Base-by-base conservation (phyloP, 2,797 vertebrate genomes). In the Cephalopachus bancanus region DNA sequence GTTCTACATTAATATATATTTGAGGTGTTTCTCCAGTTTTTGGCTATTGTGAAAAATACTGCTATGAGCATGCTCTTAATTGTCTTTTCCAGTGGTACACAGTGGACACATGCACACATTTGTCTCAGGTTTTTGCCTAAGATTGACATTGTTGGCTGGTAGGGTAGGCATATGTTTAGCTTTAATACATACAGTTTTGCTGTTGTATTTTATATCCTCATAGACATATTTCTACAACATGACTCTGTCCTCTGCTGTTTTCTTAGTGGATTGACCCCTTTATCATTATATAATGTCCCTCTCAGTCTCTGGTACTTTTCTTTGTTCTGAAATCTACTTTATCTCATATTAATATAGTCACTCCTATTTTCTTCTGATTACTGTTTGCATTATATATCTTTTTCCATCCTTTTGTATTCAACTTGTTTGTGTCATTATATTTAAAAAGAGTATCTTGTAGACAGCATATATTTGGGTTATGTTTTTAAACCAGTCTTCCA, bases 321-420 rank as follows among this genome's bases (percentile, higher is more conserved):
- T 83, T 81, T 91, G 67, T 72, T 81, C 80, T 86, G 37, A 92
- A 89, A n/a, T 83, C n/a, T 55, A 78, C 12, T 87, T 83, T 74
- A 67, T 49, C 62, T 51, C 9, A 30, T 55, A 79, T 74, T 65
- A 74, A 79, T 59, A 67, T 10, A 91, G n/a, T n/a, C 28, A 64
- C 30, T 26, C 20, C 28, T 62, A 8, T 62, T 88, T 64, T 89
- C 59, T 89, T 75, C 16, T 76, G 28, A 75, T 62, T 51, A 62
- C 37, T 37, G 37, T 37, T 37, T 37, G 37, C 37, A 37, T 37
- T 37, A 60, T 71, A 11, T 17, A 15, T 78, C n/a, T n/a, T 75
- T 88, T 75, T 75, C 24, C 4, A 72, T 72, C 5, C 11, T 74
- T 88, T n/a, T 51, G 75, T 72, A 55, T 72, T 62, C 55, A 62